Conservation (phyloP, 2,113 vertebrate genomes). For the Eurystomus gularis region DNA sequence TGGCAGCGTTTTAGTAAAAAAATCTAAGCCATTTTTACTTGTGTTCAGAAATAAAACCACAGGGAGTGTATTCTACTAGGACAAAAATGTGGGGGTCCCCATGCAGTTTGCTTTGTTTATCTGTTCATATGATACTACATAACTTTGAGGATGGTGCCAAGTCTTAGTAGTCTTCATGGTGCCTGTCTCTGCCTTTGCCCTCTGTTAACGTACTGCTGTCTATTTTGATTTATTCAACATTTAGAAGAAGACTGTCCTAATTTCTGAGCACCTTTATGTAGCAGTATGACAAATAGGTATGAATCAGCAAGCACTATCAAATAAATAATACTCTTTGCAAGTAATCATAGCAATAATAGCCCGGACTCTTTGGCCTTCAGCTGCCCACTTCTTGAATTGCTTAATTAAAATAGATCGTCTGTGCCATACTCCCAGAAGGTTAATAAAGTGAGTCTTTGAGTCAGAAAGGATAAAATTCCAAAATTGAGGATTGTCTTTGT, state of each 20-base stretch:
- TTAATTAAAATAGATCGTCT: neutral
- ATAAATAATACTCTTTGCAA: neutral
- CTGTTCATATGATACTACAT: neutral
- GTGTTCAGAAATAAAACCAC: neutral
- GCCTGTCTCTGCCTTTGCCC: neutral
- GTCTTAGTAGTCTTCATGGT: neutral
- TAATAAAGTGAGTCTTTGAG: constrained; percentile 20
- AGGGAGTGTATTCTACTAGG: neutral
- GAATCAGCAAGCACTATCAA: neutral
- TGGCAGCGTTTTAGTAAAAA: neutral
- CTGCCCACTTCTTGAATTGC: neutral
- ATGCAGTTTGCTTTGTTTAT: neutral
- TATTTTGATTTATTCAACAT: neutral
- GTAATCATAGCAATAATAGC: neutral
- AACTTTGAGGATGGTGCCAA: neutral
- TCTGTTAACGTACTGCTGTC: neutral
- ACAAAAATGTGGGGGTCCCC: neutral
- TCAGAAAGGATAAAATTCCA: constrained; percentile 30
- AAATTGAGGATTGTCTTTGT: neutral
- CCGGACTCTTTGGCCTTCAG: neutral
- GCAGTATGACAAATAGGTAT: neutral
- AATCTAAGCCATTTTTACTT: neutral
- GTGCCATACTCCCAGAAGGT: neutral
- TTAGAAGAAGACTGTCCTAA: neutral
- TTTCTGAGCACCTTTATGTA: neutral